Evolutionary conservation across 1,140 invertebrate genomes (phyloP), one percentile per base, ranked within the genome.

Genomic region (Colletes gigas): DNA sequence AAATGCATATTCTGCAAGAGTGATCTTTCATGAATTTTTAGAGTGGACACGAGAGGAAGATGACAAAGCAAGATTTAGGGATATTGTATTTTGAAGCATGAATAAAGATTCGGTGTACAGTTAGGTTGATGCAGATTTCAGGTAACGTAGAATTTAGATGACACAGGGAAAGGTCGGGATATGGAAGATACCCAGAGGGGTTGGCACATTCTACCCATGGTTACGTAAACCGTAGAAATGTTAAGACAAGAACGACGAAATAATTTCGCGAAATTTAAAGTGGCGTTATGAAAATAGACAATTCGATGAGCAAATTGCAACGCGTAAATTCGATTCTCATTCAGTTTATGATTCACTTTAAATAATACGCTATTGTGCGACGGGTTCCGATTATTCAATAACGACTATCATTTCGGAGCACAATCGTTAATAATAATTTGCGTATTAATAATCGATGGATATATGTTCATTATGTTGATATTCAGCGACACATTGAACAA

Each of bases 361-460:
- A 70, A 60, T 78, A 70, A 70, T 70, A 60, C 50, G 67, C 75
- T 62, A 69, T 78, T 62, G 30, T 78, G 3, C n/a, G n/a, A 14
- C 4, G 30, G 9, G 59, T 52, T 9, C 6, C n/a, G 30, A 71
- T 71, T 68, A 62, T 70, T 21, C 55, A 52, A 52, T 71, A 71
- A 17, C 57, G 14, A 8, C 44, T 7, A 62, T 6, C 66, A n/a
- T 60, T 57, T 50, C 21, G 15, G 21, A 8, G 8, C 30, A 60
- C n/a, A 52, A 52, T 78, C 44, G 57, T 78, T 71, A 71, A 70
- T 78, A 78, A 60, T 78, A 30, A 70, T 78, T 78, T 70, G 50
- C n/a, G 41, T 52, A 60, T 78, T 52, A 62, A 69, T 68, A 44
- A 21, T 60, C 52, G 7, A 14, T 10, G 55, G 9, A 17, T 62